Conservation (phyloP, 2,113 vertebrate species). For the Talpa occidentalis region DNA sequence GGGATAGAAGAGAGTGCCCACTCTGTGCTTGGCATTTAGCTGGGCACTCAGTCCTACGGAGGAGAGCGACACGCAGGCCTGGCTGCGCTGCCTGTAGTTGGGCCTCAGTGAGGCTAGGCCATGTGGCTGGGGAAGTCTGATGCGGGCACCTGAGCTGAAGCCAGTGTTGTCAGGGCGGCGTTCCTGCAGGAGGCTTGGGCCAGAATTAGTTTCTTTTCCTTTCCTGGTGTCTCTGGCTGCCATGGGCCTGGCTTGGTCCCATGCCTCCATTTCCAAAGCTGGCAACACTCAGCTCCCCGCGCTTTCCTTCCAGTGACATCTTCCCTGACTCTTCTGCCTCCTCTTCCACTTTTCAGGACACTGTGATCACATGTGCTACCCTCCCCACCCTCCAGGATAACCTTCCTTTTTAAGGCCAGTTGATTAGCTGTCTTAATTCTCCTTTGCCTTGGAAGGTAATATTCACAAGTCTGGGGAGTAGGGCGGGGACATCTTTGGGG, state of each 20-base stretch:
- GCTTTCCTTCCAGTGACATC: not conserved
- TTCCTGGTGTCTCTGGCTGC: not conserved
- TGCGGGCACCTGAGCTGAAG: not conserved
- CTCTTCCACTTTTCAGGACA: not conserved
- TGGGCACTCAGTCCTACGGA: not conserved
- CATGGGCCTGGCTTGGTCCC: not conserved
- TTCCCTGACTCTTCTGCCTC: not conserved
- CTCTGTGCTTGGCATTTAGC: not conserved
- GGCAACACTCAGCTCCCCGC: accelerated
- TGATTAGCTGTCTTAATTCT: not conserved
- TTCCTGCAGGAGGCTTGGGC: not conserved
- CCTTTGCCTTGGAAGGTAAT: not conserved
- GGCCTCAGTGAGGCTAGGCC: no score
- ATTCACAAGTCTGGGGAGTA: not conserved
- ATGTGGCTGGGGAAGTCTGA: not conserved
- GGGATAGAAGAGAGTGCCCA: not conserved
- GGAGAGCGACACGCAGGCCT: no score
- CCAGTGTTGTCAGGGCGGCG: not conserved
- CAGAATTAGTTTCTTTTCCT: not conserved
- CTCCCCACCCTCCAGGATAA: not conserved
- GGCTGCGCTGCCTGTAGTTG: no score
- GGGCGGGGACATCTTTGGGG: not conserved
- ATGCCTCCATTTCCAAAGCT: not conserved
- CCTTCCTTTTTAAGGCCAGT: not conserved
- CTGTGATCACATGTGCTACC: not conserved